phyloP scores from a whole-genome alignment of 1,140 invertebrate species.

The Steinernema khuongi region DNA sequence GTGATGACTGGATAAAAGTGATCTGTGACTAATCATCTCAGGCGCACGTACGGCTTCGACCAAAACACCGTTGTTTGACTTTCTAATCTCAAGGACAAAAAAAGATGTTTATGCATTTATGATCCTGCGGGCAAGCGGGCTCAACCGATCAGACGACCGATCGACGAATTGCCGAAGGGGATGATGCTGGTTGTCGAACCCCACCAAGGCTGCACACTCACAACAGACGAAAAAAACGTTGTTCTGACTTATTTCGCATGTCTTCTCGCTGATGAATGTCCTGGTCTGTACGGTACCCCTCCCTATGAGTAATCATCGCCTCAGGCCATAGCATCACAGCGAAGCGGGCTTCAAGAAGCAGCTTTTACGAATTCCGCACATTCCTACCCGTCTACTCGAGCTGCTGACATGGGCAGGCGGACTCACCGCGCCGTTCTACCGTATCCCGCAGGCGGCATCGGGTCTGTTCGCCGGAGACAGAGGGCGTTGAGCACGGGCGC shows the following conservation, averaged over 20 bases:
- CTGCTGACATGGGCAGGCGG: too few species aligned
- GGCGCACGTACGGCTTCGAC: too few species aligned
- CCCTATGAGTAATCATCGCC: not conserved
- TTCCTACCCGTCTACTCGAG: not conserved
- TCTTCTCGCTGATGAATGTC: not conserved
- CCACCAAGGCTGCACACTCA: too few species aligned
- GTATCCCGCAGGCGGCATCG: not conserved
- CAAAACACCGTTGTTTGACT: not conserved
- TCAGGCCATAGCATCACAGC: not conserved
- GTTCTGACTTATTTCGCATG: not conserved
- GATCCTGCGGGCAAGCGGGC: not conserved
- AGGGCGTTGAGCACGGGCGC: conserved; percentile 7
- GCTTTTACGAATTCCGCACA: not conserved
- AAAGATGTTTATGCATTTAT: not conserved
- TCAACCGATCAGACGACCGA: not conserved
- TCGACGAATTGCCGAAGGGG: too few species aligned
- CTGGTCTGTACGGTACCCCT: not conserved
- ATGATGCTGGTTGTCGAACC: too few species aligned
- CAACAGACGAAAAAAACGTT: not conserved
- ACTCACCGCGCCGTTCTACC: not conserved
- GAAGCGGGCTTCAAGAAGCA: not conserved
- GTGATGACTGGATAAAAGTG: too few species aligned
- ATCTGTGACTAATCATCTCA: too few species aligned
- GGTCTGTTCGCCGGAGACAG: not conserved
- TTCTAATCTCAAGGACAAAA: not conserved